A percentile compares a stretch with the other conserved stretches of the same genome.
phyloP scores from a whole-genome alignment of 2,797 vertebrate species.

The Gouania willdenowi region DNA sequence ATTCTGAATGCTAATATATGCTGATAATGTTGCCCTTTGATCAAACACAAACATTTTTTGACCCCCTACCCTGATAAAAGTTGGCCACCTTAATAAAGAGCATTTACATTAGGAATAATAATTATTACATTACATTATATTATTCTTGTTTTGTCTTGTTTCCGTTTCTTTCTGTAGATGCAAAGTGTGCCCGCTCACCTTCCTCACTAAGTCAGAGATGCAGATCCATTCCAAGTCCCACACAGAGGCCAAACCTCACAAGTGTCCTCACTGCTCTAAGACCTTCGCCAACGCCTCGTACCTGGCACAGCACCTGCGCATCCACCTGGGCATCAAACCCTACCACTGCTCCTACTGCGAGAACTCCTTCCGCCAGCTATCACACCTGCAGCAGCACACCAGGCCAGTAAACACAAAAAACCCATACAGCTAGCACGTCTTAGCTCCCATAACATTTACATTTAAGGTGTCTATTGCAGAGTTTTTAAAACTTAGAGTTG shows the following conservation, averaged over 20 bases:
- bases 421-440: too few relatives aligned
- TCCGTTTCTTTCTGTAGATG: slow-evolving; percentile 76
- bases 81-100: too few relatives aligned
- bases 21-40: too few relatives aligned
- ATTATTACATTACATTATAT: too few relatives aligned
- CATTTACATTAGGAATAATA: too few relatives aligned
- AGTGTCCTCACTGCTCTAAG: slow-evolving; percentile 98
- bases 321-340: slow-evolving; percentile 97
- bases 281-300: slow-evolving; percentile 98
- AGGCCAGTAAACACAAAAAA: slow-evolving; percentile 77
- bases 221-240: slow-evolving; percentile 99
- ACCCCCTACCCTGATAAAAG: too few relatives aligned
- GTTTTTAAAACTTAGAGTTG: too few relatives aligned
- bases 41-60: too few relatives aligned
- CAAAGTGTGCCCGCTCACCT: slow-evolving; percentile 97
- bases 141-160: background rate
- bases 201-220: slow-evolving; percentile 98
- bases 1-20: too few relatives aligned
- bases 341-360: slow-evolving; percentile 99
- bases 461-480: too few relatives aligned
- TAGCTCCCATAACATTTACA: too few relatives aligned
- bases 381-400: slow-evolving; percentile 99
- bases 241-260: slow-evolving; percentile 98
- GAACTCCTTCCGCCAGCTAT: slow-evolving; percentile 98
- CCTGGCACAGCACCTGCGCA: slow-evolving; percentile 96